Evolutionary conservation across 2,888 invertebrate species (phyloP).

Genomic region (Drosophila lutescens): DNA sequence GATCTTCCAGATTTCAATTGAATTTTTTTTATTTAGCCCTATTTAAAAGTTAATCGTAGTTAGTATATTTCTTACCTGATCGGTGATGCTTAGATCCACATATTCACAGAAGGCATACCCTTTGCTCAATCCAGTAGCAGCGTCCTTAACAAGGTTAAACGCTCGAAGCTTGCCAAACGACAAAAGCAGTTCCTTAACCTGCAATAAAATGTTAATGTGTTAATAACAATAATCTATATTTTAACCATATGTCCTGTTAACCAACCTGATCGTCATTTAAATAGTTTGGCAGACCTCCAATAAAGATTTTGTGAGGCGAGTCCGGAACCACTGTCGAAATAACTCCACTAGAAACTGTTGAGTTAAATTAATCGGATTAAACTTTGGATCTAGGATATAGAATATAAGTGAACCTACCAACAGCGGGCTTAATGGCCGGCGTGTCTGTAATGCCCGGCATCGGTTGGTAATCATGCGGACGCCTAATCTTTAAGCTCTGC

Average conservation of each 20-base stretch:
- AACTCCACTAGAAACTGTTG: constrained; percentile 86
- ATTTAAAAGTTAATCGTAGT: no score
- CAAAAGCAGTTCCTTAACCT: constrained; percentile 99
- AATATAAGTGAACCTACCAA: constrained; percentile 83
- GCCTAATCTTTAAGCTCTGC: constrained; percentile 98
- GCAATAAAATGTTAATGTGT: constrained; percentile 53
- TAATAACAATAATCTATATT: background rate
- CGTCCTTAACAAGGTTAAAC: constrained; percentile 99
- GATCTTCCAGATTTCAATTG: no score
- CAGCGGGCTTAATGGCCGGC: constrained; percentile 93
- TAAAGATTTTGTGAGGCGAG: constrained; percentile 99
- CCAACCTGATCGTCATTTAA: constrained; percentile 99
- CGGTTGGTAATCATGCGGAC: constrained; percentile 99
- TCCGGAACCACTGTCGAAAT: constrained; percentile 98
- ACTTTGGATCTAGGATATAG: background rate
- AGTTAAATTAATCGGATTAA: background rate
- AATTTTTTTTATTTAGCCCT: no score
- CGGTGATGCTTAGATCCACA: constrained; percentile 97
- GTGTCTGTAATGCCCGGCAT: constrained; percentile 98
- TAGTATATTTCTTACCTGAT: constrained; percentile 89
- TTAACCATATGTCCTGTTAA: background rate
- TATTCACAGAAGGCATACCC: constrained; percentile 99
- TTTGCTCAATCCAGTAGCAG: constrained; percentile 98
- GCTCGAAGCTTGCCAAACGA: constrained; percentile 99
- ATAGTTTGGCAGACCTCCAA: constrained; percentile 99